A percentile compares a stretch with the other conserved stretches of the same genome.
Conservation (phyloP, 1,140 invertebrate genomes). For the Harpegnathos saltator region DNA sequence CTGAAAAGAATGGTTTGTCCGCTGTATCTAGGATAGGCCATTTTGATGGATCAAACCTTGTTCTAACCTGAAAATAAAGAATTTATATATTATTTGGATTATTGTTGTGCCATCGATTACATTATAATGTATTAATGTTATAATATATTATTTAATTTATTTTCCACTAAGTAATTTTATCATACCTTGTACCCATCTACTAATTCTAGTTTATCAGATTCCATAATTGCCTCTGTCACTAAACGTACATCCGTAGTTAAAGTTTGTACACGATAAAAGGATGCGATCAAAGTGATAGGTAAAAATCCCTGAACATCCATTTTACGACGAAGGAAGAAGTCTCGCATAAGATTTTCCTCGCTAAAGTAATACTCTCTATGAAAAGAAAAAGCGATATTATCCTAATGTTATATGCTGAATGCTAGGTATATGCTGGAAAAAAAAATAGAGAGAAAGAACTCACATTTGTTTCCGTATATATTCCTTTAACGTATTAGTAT, state of each 20-base stretch:
- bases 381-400: slow-evolving; percentile 68
- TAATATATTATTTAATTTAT: background rate
- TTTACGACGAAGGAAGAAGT: slow-evolving; percentile 98
- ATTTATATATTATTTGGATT: background rate
- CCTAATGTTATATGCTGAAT: background rate
- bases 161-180: background rate
- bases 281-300: slow-evolving; percentile 96
- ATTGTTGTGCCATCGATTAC: no score
- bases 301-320: slow-evolving; percentile 98
- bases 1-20: slow-evolving; percentile 80
- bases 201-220: slow-evolving; percentile 94
- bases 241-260: slow-evolving; percentile 94
- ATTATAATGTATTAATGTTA: no score
- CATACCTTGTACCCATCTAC: slow-evolving; percentile 90
- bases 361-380: slow-evolving; percentile 99
- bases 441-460: slow-evolving; percentile 77
- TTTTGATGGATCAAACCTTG: slow-evolving; percentile 91
- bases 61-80: slow-evolving; percentile 89
- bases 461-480: slow-evolving; percentile 94
- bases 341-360: slow-evolving; percentile 97
- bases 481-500: slow-evolving; percentile 89
- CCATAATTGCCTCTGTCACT: slow-evolving; percentile 93
- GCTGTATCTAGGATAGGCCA: slow-evolving; percentile 93
- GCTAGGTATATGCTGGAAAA: background rate
- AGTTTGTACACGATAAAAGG: slow-evolving; percentile 96